Evolutionary conservation across 2,888 invertebrate genomes (phyloP).

Genomic region (Nephrotoma guestfalica): DNA sequence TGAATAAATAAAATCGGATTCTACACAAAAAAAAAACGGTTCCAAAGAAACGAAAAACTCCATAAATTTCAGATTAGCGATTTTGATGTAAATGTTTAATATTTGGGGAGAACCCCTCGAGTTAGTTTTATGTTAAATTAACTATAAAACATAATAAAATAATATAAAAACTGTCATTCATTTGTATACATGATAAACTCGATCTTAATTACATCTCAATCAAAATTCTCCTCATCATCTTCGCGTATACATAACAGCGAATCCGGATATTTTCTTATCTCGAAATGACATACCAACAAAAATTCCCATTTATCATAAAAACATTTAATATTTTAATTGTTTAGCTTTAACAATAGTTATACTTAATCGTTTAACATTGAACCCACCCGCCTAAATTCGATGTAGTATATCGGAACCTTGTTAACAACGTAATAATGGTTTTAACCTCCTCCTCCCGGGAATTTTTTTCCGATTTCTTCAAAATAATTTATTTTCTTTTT

Average conservation of each 20-base stretch:
- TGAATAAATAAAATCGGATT: not conserved
- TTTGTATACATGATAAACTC: not conserved
- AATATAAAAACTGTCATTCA: not conserved
- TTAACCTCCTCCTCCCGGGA: not conserved
- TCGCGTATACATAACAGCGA: not conserved
- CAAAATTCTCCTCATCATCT: not conserved
- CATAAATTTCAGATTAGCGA: not conserved
- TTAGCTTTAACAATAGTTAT: not conserved
- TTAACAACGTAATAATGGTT: not conserved
- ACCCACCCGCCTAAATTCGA: not conserved
- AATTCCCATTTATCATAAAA: not conserved
- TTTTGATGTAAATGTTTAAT: not conserved
- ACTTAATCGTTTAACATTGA: not conserved
- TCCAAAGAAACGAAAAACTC: not conserved
- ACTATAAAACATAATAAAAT: not conserved
- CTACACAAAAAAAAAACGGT: not conserved
- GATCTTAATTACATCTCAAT: not conserved
- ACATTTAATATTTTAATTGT: not conserved
- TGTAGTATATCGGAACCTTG: not conserved
- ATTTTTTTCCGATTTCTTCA: not conserved
- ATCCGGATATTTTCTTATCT: not conserved
- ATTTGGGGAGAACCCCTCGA: not conserved
- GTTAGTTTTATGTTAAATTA: not conserved
- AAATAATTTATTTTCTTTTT: not conserved
- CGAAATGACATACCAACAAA: not conserved